Base-by-base conservation (phyloP, 1,140 invertebrate species). In the Hetaerina americana region DNA sequence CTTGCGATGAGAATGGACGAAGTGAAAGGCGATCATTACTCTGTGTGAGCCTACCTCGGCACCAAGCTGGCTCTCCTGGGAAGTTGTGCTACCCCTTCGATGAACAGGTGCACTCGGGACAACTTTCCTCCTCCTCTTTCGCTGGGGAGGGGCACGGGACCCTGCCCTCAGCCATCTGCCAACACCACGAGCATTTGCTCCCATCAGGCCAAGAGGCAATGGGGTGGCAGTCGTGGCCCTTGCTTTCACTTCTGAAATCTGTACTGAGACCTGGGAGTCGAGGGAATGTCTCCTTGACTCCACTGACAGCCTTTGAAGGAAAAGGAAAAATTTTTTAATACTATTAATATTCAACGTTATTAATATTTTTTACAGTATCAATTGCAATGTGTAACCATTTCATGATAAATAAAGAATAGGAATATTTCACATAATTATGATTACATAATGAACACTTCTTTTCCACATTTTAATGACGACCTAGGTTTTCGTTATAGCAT, bases 241-340 rank as follows among this genome's bases (percentile, higher is more conserved):
- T 18, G 90, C 89, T 76, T 90, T 91, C 79, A 93, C 84, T 81
- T 93, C 89, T 0, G 90, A 87, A 67, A 91, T 89, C 81, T 92
- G 89, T 0, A 94, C 88, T 0, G 92, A 93, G 27, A 92, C 84
- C 76, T 93, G 91, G 66, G 92, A 94, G 77, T 95, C 92, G 5
- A 92, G 84, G 0, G 92, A 94, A 78, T 94, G 92, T 49, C 91
- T 83, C 26, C 92, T 83, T 0, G 90, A 92, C 78, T 93, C 91
- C 1, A 93, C 90, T 0, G 91, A 92, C 0, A 93, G 89, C 76
- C 90, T 89, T 57, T 5, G 40, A 57, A 57, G 2, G 10, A 57
- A 57, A 57, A 57, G 15, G 22, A 40, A 70, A 0, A 18, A 31
- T 24, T 27, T 26, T 24, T 72, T 26, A 57, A 26, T 29, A 71